Evolutionary conservation across 2,797 vertebrate genomes (phyloP), one percentile per base, ranked within the genome.

Genomic region (Prionace glauca): DNA sequence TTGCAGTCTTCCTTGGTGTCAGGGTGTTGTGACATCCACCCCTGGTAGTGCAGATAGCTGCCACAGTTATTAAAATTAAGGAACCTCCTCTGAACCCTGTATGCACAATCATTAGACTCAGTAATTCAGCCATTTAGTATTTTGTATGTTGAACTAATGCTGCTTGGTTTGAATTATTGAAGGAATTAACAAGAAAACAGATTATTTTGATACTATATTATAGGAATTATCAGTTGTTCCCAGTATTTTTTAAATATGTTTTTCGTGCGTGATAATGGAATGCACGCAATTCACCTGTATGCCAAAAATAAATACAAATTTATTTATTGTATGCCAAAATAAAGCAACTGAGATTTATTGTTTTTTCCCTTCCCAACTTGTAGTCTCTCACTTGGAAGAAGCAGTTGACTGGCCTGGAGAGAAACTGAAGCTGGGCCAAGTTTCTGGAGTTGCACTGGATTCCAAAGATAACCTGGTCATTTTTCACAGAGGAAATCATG

Each of bases 401-500:
- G 97, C 97, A 95, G 72, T 97, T 65, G 96, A 97, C 0, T 99
- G 99, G 99, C 98, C 98, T 29, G 98, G 98, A 94, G 97, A 97
- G 91, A 97, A 97, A 74, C 97, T 99, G 69, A 97, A 98, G 96
- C 96, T 99, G 96, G 99, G 99, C 71, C 99, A 99, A 96, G 98
- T 99, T 96, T 99, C 99, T 94, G 99, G 99, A 60, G 97, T 99
- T 96, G 98, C 99, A 81, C 96, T 99, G n/a, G 98, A 99, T 96
- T 96, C 97, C 77, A 97, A 98, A 91, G 98, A 98, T 96, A 99
- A 99, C 96, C 96, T 99, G 96, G 98, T 99, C 96, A 97, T 99
- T 96, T 99, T 99, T 97, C 99, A 99, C 97, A 97, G 99, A 98
- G 99, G 99, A 77, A 98, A 99, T 97, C 99, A 98, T 74, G 96